phyloP scores from a whole-genome alignment of 2,797 vertebrate genomes.

The Delichon dasypus region DNA sequence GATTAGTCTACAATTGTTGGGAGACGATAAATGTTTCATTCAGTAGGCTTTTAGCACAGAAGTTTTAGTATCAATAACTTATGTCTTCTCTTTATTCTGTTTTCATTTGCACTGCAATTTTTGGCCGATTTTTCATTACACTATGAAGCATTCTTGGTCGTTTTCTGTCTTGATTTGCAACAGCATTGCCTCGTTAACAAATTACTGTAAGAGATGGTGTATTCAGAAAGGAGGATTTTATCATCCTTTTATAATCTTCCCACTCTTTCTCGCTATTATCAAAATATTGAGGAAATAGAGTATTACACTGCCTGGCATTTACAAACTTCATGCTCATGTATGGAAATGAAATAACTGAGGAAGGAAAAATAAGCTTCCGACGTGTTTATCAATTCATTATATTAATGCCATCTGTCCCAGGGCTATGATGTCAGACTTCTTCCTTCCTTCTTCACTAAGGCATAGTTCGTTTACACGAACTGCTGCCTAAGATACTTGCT shows the following conservation, averaged over 20 bases:
- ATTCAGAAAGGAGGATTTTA: conserved; percentile 15
- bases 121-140: conserved; percentile 45
- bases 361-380: conserved; percentile 59
- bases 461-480: conserved; percentile 61
- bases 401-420: conserved; percentile 67
- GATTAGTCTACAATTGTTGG: conserved; percentile 44
- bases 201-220: background rate
- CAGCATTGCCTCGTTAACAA: conserved; percentile 46
- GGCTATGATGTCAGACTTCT: conserved; percentile 34
- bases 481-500: conserved; percentile 70
- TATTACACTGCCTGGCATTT: background rate
- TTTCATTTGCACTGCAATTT: conserved; percentile 42
- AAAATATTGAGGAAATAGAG: conserved; percentile 44
- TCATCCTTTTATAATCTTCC: conserved; percentile 18
- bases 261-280: conserved; percentile 21
- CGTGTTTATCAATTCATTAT: conserved; percentile 59
- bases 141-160: background rate
- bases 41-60: conserved; percentile 38
- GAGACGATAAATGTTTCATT: conserved; percentile 40
- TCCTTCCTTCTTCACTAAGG: conserved; percentile 57
- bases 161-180: conserved; percentile 53
- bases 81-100: conserved; percentile 48
- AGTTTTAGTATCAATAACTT: conserved; percentile 64
- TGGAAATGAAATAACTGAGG: conserved; percentile 38
- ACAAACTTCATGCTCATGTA: conserved; percentile 13